Evolutionary conservation across 2,797 vertebrate genomes (phyloP), one percentile per base, ranked within the genome.

Genomic region (Diceros bicornis): DNA sequence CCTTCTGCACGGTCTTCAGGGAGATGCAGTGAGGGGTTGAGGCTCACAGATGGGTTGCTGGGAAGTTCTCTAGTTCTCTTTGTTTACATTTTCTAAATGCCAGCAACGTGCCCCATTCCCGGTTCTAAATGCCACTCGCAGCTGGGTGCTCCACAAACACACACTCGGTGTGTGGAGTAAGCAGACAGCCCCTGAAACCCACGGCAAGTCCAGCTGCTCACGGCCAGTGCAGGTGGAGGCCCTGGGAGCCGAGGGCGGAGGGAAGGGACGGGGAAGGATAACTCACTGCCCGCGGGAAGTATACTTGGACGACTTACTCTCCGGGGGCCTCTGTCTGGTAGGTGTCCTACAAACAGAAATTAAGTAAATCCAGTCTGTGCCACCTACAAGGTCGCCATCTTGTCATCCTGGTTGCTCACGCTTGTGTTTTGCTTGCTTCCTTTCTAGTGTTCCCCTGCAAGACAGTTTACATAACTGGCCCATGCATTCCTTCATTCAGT

Each of bases 231-330:
- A n/a, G 74, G 23, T 8, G 16, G 41, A 32, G 14, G 25, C 61
- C 8, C 1, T 0, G 1, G 21, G 32, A 27, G 5, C 23, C 55
- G 13, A 50, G 29, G 17, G 10, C 2, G 4, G 74, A 69, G 21
- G 3, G 2, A 5, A 88, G n/a, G 13, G 21, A 14, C 37, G 14
- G 14, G 4, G 25, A 72, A 82, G 21, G 9, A 52, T 0, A 1
- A 61, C 29, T 47, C 6, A 4, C 4, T 4, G 3, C 41, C 20
- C 1, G 1, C 5, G 3, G 23, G 6, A 47, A 50, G 2, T 23
- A 14, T 2, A 32, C 2, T 0, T 23, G 18, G 18, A 4, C 32
- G 27, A 52, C 25, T 17, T 47, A 1, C 25, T 32, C 23, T 25
- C 20, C 7, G 32, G 21, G 20, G 3, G 16, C 20, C 32, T 72